Conservation (phyloP, 2,888 invertebrate species). For the Auanema sp. region DNA sequence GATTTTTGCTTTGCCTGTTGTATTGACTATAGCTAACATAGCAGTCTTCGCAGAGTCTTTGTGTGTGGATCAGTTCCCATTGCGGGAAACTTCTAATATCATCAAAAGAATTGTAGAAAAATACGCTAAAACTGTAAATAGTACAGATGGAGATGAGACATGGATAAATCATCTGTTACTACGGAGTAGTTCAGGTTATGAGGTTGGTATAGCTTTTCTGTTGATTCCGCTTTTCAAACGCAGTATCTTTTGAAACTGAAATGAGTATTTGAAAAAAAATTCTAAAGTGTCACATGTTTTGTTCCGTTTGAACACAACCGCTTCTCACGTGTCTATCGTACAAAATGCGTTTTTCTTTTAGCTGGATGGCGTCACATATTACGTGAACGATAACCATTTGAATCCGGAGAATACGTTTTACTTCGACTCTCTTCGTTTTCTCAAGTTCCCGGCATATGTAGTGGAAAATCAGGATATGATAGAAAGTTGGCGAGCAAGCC, state of each 20-base stretch:
- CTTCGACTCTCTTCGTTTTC: slow-evolving; percentile 17
- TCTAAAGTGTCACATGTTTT: not conserved
- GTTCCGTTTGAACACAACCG: too few relatives aligned
- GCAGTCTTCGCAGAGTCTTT: too few relatives aligned
- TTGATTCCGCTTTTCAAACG: too few relatives aligned
- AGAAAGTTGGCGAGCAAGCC: slow-evolving; percentile 8
- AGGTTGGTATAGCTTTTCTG: slow-evolving; percentile 11
- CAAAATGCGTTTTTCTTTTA: slow-evolving; percentile 1
- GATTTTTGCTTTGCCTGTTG: too few relatives aligned
- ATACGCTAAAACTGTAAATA: slow-evolving; percentile 1
- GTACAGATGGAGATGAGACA: slow-evolving; percentile 14
- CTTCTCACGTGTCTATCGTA: too few relatives aligned
- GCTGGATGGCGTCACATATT: slow-evolving; percentile 17
- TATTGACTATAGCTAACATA: too few relatives aligned
- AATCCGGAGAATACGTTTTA: slow-evolving; percentile 23
- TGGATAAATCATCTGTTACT: slow-evolving; percentile 15
- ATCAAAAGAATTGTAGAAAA: slow-evolving; percentile 11
- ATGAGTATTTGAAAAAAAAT: not conserved
- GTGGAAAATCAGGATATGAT: not conserved
- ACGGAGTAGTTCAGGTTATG: slow-evolving; percentile 4
- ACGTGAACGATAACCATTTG: slow-evolving; percentile 17
- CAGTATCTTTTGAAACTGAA: slow-evolving; percentile 1
- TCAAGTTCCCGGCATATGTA: slow-evolving; percentile 11
- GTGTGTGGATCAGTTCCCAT: slow-evolving; percentile 11
- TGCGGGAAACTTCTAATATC: slow-evolving; percentile 13